Conservation (phyloP, 2,113 vertebrate species). For the Peromyscus maniculatus region DNA sequence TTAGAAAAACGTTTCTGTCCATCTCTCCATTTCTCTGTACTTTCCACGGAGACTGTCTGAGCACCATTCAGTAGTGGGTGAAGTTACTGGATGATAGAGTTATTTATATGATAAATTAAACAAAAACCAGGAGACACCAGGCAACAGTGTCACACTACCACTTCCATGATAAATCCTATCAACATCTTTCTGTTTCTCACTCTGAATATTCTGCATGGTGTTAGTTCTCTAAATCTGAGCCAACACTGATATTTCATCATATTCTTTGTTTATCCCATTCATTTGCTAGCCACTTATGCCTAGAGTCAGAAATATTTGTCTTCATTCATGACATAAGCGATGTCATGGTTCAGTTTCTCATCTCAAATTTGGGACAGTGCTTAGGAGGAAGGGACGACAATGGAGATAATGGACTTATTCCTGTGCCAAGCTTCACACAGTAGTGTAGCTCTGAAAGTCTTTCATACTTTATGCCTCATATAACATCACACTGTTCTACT, state of each 20-base stretch:
- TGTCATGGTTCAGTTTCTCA: not conserved
- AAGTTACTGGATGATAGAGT: rapidly evolving
- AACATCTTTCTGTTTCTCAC: not conserved
- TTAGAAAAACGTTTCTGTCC: not conserved
- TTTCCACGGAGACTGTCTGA: not conserved
- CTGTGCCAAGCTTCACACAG: not conserved
- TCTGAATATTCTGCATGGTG: not conserved
- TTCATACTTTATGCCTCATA: not conserved
- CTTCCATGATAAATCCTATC: not conserved
- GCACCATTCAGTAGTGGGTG: not conserved
- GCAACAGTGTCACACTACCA: no score
- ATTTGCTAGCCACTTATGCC: not conserved
- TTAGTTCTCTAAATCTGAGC: not conserved
- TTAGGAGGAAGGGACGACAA: not conserved
- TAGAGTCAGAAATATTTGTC: not conserved
- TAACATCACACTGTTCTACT: not conserved
- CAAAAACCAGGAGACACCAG: not conserved
- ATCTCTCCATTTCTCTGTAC: not conserved
- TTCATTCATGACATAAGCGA: not conserved
- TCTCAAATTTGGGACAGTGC: not conserved
- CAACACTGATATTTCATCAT: not conserved
- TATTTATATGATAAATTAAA: not conserved
- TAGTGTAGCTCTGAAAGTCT: not conserved
- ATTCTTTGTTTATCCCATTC: not conserved
- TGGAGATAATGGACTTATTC: not conserved